A percentile compares a stretch with the other conserved stretches of the same genome.
Conservation (phyloP, 2,888 invertebrate species). For the Eupelmus urozonus region DNA sequence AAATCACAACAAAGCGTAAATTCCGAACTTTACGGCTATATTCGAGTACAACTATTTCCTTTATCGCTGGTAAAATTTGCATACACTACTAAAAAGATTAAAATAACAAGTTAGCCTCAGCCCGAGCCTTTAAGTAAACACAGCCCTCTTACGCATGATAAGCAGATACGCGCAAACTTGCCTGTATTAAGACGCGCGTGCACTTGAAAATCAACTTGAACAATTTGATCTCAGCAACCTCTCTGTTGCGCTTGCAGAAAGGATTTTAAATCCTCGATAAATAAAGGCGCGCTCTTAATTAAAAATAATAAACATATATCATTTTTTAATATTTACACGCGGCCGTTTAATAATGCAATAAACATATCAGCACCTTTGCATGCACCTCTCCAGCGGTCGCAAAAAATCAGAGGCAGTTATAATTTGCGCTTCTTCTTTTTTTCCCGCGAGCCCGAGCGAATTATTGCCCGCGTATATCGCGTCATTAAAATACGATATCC, state of each 20-base stretch:
- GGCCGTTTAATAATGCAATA: slow-evolving; percentile 57
- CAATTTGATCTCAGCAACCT: neutral
- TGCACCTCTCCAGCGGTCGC: slow-evolving; percentile 4
- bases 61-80: neutral
- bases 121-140: neutral
- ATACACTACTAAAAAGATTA: neutral
- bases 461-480: slow-evolving; percentile 50
- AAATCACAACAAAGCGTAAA: neutral
- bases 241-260: neutral
- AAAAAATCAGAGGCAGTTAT: slow-evolving; percentile 35
- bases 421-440: slow-evolving; percentile 5
- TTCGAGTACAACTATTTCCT: neutral
- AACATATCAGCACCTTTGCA: slow-evolving; percentile 54
- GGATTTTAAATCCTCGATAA: slow-evolving; percentile 35
- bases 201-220: slow-evolving; percentile 9
- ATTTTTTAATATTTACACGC: slow-evolving; percentile 24
- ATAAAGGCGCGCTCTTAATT: slow-evolving; percentile 50
- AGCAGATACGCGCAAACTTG: slow-evolving; percentile 20
- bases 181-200: slow-evolving; percentile 23
- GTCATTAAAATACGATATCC: slow-evolving; percentile 56
- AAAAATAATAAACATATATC: slow-evolving; percentile 41
- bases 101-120: neutral
- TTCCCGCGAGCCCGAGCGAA: slow-evolving; percentile 25
- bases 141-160: neutral
- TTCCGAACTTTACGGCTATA: neutral